Conservation (phyloP, 2,888 invertebrate genomes). For the Chrysotoxum bicinctum region DNA sequence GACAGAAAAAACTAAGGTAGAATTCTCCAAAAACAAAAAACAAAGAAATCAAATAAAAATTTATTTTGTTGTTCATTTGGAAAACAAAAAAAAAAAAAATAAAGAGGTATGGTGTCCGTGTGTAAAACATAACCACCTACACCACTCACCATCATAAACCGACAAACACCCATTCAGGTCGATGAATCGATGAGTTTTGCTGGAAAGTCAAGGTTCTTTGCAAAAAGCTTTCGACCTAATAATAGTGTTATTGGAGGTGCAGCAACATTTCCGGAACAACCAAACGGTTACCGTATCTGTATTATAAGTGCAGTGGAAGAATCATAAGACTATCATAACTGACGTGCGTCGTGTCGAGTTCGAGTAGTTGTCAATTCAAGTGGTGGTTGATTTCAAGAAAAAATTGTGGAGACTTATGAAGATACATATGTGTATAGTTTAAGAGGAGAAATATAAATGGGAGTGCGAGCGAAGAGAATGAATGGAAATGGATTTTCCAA, state of each 20-base stretch:
- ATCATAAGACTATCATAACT: slow-evolving; percentile 13
- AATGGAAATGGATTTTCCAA: slow-evolving; percentile 56
- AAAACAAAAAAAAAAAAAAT: background rate
- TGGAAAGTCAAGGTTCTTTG: slow-evolving; percentile 58
- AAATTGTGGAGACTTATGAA: background rate
- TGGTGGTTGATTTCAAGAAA: background rate
- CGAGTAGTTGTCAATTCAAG: background rate
- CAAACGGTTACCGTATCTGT: background rate
- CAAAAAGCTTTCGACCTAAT: slow-evolving; percentile 27
- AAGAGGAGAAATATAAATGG: background rate
- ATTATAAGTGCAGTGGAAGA: background rate
- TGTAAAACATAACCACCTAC: background rate
- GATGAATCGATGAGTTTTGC: slow-evolving; percentile 63
- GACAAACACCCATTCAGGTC: slow-evolving; percentile 46
- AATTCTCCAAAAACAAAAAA: background rate
- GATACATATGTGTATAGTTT: background rate
- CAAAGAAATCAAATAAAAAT: background rate
- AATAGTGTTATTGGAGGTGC: slow-evolving; percentile 5
- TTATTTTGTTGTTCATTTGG: background rate
- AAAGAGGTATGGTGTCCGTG: background rate
- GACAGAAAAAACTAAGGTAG: background rate
- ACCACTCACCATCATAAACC: no score
- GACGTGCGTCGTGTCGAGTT: background rate
- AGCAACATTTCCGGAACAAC: slow-evolving; percentile 20
- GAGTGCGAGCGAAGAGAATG: background rate